Base-by-base conservation (phyloP, 2,113 vertebrate species). In the Zonotrichia leucophrys region DNA sequence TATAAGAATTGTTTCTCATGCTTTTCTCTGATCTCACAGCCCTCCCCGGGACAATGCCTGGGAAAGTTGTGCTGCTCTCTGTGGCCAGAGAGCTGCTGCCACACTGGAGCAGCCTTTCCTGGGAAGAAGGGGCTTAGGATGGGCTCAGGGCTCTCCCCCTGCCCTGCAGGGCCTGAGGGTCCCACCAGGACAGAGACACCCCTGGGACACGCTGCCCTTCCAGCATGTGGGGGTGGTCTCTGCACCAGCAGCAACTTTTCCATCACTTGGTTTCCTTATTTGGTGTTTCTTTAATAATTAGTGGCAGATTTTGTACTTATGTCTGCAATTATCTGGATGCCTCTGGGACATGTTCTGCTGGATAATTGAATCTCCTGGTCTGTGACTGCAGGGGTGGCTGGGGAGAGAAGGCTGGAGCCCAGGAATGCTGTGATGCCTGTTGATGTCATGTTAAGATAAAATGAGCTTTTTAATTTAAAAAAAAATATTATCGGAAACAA, bases 321-420 rank as follows among this genome's bases (percentile, higher is more conserved):
- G 90, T 94, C 92, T 96, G 92, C 87, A 92, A 95, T 96, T 93
- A 92, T 90, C 90, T 42, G 31, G 79, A 53, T 90, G 92, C 94
- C 92, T 76, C 7, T 63, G 93, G 96, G 96, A 96, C 52, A 7
- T 66, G 89, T 87, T 87, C 80, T 92, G 91, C 33, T 3, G 3
- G 92, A 87, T 91, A 83, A 95, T 94, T 91, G 89, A 93, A 95
- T 95, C 89, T 95, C 89, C 74, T 33, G 91, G 87, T 82, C 44
- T 76, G 70, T 68, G 87, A 68, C 89, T 67, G 87, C 59, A 25
- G n/a, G 52, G 89, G 33, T 10, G 49, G 64, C 33, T n/a, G 41
- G 67, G 10, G 90, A 72, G 68, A 15, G 0, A 5, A 0, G n/a
- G 68, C 93, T 83, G 80, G 55, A 55, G 73, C 89, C 7, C 9